Evolutionary conservation across 2,113 vertebrate species (phyloP), one percentile per base, ranked within the genome.

Genomic region (Heloderma charlesbogerti): DNA sequence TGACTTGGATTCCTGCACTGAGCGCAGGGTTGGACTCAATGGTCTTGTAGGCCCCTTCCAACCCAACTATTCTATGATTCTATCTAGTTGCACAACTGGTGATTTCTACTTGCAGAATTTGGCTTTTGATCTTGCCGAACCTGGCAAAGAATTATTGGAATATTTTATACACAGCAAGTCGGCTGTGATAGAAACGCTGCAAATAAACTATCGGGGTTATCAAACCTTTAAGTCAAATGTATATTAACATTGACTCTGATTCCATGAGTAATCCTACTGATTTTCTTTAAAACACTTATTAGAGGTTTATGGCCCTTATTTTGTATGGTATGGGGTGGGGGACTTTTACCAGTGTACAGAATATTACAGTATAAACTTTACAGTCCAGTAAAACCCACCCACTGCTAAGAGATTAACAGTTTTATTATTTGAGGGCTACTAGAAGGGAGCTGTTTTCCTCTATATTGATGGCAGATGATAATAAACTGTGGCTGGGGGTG

Each of bases 171-270:
- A 34, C 34, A 74, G 54, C 31, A 27, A 72, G 43, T n/a, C 45
- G 25, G 20, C 7, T 37, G 45, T 74, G 48, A 1, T 27, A 75
- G 69, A 75, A 87, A 74, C 27, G 10, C 10, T 37, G 74, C 79
- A 88, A 83, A 69, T 87, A 81, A 93, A 95, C 93, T 94, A 89
- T 94, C 79, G 95, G 92, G 91, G 87, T 34, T 31, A 90, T 40
- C 89, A 89, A 93, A 9, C 77, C 90, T 95, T 51, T 87, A 77
- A 93, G 88, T 94, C 94, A 94, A 94, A 94, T 95, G 54, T 84
- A 57, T 81, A 88, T 81, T 82, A 79, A 93, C 67, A 94, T 91
- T 92, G 95, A 96, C 89, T 89, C 1, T 10, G 22, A 25, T 48
- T 72, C 85, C 82, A 89, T 96, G 84, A 94, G 86, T 87, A 95